A percentile compares a stretch with the other conserved stretches of the same genome.
phyloP scores from a whole-genome alignment of 2,888 invertebrate species.

The Trilocha varians region DNA sequence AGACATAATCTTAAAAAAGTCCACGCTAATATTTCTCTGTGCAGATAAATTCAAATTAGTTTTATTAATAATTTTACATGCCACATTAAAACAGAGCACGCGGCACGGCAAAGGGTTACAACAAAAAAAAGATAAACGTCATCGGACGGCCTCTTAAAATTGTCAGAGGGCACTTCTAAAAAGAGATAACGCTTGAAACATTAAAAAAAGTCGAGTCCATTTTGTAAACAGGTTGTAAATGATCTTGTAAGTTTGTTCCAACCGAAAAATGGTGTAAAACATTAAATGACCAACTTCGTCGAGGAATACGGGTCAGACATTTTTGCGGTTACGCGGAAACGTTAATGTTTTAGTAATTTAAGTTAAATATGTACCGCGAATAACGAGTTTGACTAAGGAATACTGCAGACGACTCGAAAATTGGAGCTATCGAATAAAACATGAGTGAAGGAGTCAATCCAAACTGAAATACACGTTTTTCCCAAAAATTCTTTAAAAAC shows the following conservation, averaged over 20 bases:
- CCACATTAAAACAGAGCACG: constrained; percentile 38
- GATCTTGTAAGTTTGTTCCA: constrained; percentile 35
- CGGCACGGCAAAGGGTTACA: constrained; percentile 23
- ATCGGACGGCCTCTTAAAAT: constrained; percentile 40
- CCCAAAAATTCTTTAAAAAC: too few species aligned
- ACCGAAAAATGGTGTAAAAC: constrained; percentile 28
- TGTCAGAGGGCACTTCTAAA: constrained; percentile 54
- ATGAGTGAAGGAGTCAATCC: background rate
- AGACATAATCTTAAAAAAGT: too few species aligned
- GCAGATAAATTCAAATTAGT: background rate
- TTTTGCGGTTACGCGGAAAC: constrained; percentile 1
- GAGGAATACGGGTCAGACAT: constrained; percentile 1
- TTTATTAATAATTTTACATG: constrained; percentile 53
- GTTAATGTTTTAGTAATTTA: background rate
- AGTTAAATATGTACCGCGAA: background rate
- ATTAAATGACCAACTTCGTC: constrained; percentile 24
- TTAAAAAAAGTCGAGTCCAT: constrained; percentile 48
- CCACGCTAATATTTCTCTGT: background rate
- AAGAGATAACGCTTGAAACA: constrained; percentile 50
- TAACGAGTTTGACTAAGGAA: background rate
- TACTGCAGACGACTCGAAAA: background rate
- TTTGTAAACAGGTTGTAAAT: constrained; percentile 65
- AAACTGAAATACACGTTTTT: too few species aligned
- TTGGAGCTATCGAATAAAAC: background rate
- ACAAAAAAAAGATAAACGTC: constrained; percentile 24